Percentiles rank a stretch among this genome's conserved stretches.
Evolutionary conservation across 2,888 invertebrate genomes (phyloP).

Genomic region (Odontomyia ornata): DNA sequence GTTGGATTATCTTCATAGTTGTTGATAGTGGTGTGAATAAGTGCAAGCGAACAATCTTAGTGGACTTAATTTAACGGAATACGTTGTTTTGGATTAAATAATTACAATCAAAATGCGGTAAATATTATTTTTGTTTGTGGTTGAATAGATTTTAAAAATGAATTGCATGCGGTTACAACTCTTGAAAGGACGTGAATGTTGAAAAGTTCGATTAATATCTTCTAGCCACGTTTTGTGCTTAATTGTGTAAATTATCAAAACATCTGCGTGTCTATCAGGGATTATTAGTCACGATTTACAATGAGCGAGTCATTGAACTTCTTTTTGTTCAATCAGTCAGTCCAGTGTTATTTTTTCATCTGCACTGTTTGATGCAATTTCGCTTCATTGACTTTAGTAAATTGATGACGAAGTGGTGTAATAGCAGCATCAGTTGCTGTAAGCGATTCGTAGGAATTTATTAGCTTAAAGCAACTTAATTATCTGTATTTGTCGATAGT

Average conservation of each 20-base stretch:
- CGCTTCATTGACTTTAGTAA: too few relatives aligned
- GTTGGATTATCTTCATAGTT: neutral
- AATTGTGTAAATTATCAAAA: neutral
- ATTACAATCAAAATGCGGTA: conserved; percentile 19
- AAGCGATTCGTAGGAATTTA: too few relatives aligned
- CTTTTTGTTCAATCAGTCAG: neutral
- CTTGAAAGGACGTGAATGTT: neutral
- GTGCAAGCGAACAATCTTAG: neutral
- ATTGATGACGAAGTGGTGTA: too few relatives aligned
- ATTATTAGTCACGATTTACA: conserved; percentile 9
- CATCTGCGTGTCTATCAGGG: neutral
- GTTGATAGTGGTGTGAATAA: conserved; percentile 5
- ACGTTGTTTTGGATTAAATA: conserved; percentile 15
- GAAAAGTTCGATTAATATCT: neutral
- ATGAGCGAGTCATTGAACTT: conserved; percentile 19
- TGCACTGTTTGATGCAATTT: neutral
- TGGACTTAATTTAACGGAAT: conserved; percentile 7
- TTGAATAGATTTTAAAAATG: neutral
- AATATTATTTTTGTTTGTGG: neutral
- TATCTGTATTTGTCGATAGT: too few relatives aligned
- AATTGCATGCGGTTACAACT: neutral
- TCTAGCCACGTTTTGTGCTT: neutral
- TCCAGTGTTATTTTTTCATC: neutral
- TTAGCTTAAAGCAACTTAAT: too few relatives aligned
- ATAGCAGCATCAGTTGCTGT: too few relatives aligned